phyloP scores from a whole-genome alignment of 1,140 invertebrate species.

The Lysiphlebus fabarum region DNA sequence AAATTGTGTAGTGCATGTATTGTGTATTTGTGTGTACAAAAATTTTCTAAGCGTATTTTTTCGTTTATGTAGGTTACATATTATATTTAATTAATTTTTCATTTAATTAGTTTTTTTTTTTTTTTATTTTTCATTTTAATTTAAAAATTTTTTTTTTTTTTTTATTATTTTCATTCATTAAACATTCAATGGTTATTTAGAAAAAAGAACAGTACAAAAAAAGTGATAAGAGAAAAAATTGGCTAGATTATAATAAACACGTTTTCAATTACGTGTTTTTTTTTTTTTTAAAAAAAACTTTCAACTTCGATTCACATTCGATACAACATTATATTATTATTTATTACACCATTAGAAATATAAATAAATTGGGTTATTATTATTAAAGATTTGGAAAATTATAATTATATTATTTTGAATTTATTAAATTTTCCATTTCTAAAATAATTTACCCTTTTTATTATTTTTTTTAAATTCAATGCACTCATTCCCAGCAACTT shows the following conservation, averaged over 20 bases:
- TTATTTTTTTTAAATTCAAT: constrained; percentile 4
- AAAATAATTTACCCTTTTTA: background rate
- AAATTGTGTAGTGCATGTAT: constrained; percentile 26
- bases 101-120: constrained; percentile 12
- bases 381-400: background rate
- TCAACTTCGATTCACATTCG: background rate
- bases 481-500: constrained; percentile 16
- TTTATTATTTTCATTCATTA: constrained; percentile 22
- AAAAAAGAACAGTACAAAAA: constrained; percentile 52
- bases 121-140: constrained; percentile 16
- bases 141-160: constrained; percentile 14
- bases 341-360: constrained; percentile 33
- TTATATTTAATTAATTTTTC: constrained; percentile 21
- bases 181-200: constrained; percentile 46
- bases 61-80: constrained; percentile 22
- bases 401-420: background rate
- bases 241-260: constrained; percentile 37
- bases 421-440: constrained; percentile 13
- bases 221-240: constrained; percentile 48
- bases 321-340: constrained; percentile 33
- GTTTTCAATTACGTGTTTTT: constrained; percentile 19
- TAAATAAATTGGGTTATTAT: constrained; percentile 34
- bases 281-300: constrained; percentile 8
- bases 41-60: constrained; percentile 34
- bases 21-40: constrained; percentile 32